These are phyloP conservation scores for Pseudolycoriella hygida DNA, from an alignment of 2,888 invertebrate genomes.

Conservation along the genomic window DNA sequence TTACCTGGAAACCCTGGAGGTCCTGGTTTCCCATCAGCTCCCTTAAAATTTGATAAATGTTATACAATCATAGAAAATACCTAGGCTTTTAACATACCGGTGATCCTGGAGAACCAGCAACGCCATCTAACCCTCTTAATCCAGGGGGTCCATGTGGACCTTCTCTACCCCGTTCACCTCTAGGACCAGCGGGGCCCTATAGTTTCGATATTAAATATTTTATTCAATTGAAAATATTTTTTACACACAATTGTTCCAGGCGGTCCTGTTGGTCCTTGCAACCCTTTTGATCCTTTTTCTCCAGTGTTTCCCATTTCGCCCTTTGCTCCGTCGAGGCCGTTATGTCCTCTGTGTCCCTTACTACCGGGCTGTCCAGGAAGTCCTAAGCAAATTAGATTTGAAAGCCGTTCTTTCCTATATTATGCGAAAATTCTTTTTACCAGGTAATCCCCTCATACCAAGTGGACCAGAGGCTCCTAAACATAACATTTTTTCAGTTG, in stretches of 20 bases:
- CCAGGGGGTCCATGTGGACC: constrained; percentile 64
- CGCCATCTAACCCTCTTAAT: constrained; percentile 61
- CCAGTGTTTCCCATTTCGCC: constrained; percentile 61
- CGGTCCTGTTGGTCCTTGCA: constrained; percentile 55
- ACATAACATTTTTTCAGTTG: too few relatives aligned
- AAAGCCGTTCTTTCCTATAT: too few relatives aligned
- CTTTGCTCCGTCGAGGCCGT: constrained; percentile 62
- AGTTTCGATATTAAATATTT: constrained; percentile 8
- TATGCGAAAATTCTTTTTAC: constrained; percentile 32
- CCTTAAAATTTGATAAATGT: constrained; percentile 31
- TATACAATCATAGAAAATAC: background rate
- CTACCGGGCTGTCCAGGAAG: constrained; percentile 64
- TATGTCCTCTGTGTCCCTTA: constrained; percentile 69
- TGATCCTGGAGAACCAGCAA: constrained; percentile 57
- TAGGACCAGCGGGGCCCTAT: constrained; percentile 58
- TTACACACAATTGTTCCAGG: constrained; percentile 32
- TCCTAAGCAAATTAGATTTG: constrained; percentile 23
- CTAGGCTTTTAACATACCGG: constrained; percentile 35
- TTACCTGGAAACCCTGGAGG: constrained; percentile 68
- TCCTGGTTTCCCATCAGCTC: constrained; percentile 64
- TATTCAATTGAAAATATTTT: background rate
- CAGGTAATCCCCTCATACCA: constrained; percentile 52
- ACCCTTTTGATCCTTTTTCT: constrained; percentile 57
- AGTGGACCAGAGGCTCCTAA: constrained; percentile 27
- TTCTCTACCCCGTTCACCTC: constrained; percentile 73